Conservation (phyloP, 2,113 vertebrate genomes). For the Oryzias curvinotus region DNA sequence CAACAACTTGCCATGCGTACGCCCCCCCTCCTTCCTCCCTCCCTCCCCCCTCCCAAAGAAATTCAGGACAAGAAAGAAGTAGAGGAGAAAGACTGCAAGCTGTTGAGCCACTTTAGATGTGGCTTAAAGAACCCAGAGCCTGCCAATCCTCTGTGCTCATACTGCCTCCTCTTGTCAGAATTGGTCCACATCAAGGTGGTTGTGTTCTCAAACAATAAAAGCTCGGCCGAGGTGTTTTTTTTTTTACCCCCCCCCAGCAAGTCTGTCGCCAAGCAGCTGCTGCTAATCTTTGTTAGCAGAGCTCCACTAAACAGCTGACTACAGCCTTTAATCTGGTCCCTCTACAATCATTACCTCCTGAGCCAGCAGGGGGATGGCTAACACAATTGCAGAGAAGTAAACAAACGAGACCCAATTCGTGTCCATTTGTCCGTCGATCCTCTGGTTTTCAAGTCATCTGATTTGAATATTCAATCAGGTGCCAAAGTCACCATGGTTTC, state of each 20-base stretch:
- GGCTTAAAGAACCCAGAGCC: constrained; percentile 31
- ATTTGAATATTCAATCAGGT: constrained; percentile 59
- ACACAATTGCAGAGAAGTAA: constrained; percentile 64
- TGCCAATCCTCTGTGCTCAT: constrained; percentile 55
- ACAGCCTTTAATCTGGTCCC: constrained; percentile 67
- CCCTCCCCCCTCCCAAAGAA: not conserved
- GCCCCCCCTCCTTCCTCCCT: constrained; percentile 8
- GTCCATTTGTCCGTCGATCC: constrained; percentile 58
- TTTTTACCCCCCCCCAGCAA: constrained; percentile 21
- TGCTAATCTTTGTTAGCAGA: constrained; percentile 70
- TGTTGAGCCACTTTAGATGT: constrained; percentile 44
- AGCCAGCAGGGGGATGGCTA: constrained; percentile 44
- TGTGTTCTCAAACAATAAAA: constrained; percentile 49
- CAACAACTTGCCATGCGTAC: constrained; percentile 70
- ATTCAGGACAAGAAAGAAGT: constrained; percentile 9
- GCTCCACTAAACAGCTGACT: constrained; percentile 66
- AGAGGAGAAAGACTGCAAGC: constrained; percentile 37
- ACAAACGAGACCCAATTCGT: constrained; percentile 69
- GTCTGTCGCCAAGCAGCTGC: constrained; percentile 63
- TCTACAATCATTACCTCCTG: constrained; percentile 63
- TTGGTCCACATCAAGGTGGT: constrained; percentile 39
- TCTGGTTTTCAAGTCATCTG: constrained; percentile 59
- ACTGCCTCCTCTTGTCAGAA: constrained; percentile 67
- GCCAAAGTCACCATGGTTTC: constrained; percentile 58
- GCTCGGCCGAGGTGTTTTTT: constrained; percentile 14